phyloP scores from a whole-genome alignment of 2,113 vertebrate species.

The Heptranchias perlo region DNA sequence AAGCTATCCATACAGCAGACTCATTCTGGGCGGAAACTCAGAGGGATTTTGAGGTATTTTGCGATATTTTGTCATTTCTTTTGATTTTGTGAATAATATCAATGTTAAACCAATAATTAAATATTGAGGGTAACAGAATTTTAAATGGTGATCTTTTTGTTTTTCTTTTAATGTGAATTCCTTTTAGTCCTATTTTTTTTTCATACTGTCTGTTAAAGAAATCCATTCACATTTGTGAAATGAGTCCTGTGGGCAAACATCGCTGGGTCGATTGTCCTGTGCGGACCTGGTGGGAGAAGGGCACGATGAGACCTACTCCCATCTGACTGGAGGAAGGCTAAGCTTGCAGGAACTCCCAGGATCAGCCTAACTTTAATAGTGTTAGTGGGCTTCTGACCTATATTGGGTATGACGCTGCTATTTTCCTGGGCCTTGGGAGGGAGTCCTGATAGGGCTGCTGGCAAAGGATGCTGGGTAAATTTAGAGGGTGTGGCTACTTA shows the following conservation, averaged over 20 bases:
- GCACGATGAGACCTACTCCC: neutral
- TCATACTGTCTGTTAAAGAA: neutral
- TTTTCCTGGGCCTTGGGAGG: neutral
- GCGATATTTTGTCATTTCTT: too few relatives aligned
- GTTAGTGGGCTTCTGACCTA: too few relatives aligned
- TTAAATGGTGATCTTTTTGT: neutral
- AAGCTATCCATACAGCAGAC: neutral
- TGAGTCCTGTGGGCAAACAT: neutral
- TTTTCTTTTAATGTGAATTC: neutral
- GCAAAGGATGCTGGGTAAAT: neutral
- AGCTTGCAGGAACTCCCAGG: neutral
- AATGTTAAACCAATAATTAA: neutral
- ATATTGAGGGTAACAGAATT: neutral
- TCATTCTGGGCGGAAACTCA: neutral
- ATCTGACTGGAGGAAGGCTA: neutral
- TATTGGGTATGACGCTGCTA: too few relatives aligned
- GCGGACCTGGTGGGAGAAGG: neutral
- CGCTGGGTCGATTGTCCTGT: neutral
- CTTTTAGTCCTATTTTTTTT: neutral
- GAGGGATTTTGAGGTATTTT: neutral
- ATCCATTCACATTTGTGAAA: neutral
- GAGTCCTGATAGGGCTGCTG: neutral
- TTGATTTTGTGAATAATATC: neutral
- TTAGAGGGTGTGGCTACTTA: neutral
- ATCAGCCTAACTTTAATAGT: neutral